Base-by-base conservation (phyloP, 2,888 invertebrate genomes). In the Rhodophaea formosa region DNA sequence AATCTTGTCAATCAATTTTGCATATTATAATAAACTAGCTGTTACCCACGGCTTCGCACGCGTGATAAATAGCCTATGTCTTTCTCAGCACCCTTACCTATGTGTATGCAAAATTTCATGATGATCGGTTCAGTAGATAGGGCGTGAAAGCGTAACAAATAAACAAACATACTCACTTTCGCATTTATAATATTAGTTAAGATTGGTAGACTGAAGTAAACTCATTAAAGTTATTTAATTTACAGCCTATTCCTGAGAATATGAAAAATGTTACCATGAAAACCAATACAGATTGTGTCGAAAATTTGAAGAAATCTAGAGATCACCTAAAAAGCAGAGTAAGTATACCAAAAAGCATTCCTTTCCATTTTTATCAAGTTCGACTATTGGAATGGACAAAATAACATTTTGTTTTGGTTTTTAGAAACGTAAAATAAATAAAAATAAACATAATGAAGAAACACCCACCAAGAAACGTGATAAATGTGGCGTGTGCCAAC, bases 401-500 rank as follows among this genome's bases (percentile, higher is more conserved):
- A 3, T 35, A 35, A 35, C 7, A 32, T 6, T 10, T 6, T 7
- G 1, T 32, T 6, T 1, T n/a, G 3, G 6, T 39, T 56, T 51
- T 29, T 29, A 56, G 54, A 55, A 55, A 45, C 54, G 54, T 32
- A 55, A 55, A 32, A 55, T 45, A 12, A 17, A 6, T 5, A 7
- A 17, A n/a, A n/a, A 29, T 3, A 44, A 12, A 17, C 14, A 43
- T 15, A 3, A 3, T 12, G 45, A 32, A 35, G 32, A 45, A 17
- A 30, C 32, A 45, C 56, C 30, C n/a, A 32, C 45, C 52, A 62
- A 65, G 46, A 76, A 72, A 62, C 70, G 59, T 23, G 60, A 77
- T 6, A 75, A 75, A 59, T 81, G 84, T 71, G 77, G 72, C 8
- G 66, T 79, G 39, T 84, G 82, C 56, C 58, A 67, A 23, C 61